Evolutionary conservation across 2,113 vertebrate species (phyloP), one percentile per base, ranked within the genome.

Genomic region (Malaclemys terrapin): DNA sequence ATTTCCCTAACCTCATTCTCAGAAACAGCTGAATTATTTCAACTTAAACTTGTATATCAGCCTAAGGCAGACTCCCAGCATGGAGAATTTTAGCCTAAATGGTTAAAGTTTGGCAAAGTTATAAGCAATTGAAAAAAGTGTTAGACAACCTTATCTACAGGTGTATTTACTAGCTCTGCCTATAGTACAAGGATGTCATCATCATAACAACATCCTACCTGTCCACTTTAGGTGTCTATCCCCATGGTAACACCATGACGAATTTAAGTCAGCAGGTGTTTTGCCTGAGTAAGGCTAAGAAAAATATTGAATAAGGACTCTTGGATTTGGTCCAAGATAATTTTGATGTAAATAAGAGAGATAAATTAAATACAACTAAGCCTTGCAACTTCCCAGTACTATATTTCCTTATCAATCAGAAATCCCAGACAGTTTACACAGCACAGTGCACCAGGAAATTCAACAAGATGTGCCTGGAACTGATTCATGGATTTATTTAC

Each of bases 401-500:
- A 17, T 81, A 81, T 80, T 97, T 96, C 97, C 95, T 92, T 59
- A 84, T 95, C 75, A 10, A 76, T 87, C 47, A 76, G 76, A 82
- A 96, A 96, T 76, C 12, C 80, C 92, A 94, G 93, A 90, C 89
- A 91, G 57, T 95, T 93, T 87, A 88, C 65, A 59, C 65, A 93
- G 57, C 85, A 81, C 49, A 93, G 0, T 0, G 88, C 89, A 97
- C 89, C 95, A 85, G 96, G 95, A 97, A 97, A 96, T 97, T 91
- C 95, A 94, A 79, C 89, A 82, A 82, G 84, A 96, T 45, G 93
- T 95, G 94, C 94, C 93, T 91, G 92, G 92, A 84, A 95, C 22
- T 75, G 89, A 90, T 97, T 97, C 97, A 97, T 91, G 89, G 72
- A 84, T 76, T n/a, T 95, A 10, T 95, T 93, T 94, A 97, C 83